Base-by-base conservation (phyloP, 37 sponge, comb jelly and placozoan species). In the Spongilla lacustris region DNA sequence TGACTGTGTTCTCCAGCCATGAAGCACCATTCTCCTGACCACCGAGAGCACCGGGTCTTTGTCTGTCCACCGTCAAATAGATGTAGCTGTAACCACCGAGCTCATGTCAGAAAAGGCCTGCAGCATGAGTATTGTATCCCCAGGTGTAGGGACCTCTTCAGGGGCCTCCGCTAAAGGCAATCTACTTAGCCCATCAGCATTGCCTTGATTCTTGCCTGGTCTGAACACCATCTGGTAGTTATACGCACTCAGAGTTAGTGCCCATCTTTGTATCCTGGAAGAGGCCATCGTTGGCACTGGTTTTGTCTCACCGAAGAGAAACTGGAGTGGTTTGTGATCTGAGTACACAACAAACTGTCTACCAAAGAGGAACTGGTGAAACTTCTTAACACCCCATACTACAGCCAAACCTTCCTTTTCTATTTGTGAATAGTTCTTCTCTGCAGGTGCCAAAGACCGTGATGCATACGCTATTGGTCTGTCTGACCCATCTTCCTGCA, bases 381-480 rank as follows among this genome's bases (percentile, higher is more conserved):
- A 77, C 13, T 49, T 28, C 41, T 77, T 41, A 13, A 77, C 78
- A 17, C 78, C 78, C 28, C 31, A 77, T 34, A 77, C 36, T 25
- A 77, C 26, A 29, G 50, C 50, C 46, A 46, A 70, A 70, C 28
- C 28, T 70, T 70, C 29, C 71, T 30, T 70, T 28, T 28, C 28
- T 23, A 3, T 77, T 72, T 90, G 82, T 0, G 85, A 72, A 32
- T 85, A 85, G 36, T 86, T 82, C n/a, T 68, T 37, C 71, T 91
- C 91, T 21, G 84, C 50, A 28, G 72, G 23, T 10, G 80, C 66
- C 67, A 86, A 36, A 22, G 86, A 81, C n/a, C 91, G 49, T 9
- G 86, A 91, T 30, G 77, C 86, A 46, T 80, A 86, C 58, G 67
- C 81, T 35, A 91, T 32, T 23, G 91, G 86, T 35, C 72, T 67